Evolutionary conservation across 2,797 vertebrate genomes (phyloP), one percentile per base, ranked within the genome.

Genomic region (Platalea minor): DNA sequence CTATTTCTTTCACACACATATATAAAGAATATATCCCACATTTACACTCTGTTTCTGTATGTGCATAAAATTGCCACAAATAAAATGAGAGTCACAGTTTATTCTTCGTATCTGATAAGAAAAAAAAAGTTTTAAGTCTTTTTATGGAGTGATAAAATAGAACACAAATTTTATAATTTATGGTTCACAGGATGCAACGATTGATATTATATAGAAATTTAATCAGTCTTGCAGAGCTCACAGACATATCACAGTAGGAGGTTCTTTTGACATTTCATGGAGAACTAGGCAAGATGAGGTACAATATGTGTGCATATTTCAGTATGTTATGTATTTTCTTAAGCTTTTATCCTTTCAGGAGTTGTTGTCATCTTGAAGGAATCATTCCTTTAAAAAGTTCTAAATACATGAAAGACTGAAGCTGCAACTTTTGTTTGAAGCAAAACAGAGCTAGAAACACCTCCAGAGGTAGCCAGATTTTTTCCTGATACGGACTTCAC

Each of bases 241-340:
- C 94, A 97, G 97, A 96, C 96, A 96, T 95, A 96, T 96, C 98
- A 97, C 98, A 97, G 98, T 95, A 96, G 98, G 98, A 97, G 96
- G 96, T 96, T 96, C 96, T 98, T 98, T 91, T 98, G 98, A 98
- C 97, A 98, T 98, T 98, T 98, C 97, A 98, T 98, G 97, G 97
- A 96, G 89, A 97, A 77, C 95, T 97, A 97, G 97, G 96, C 96
- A 98, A 96, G 96, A 97, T 88, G 94, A 98, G 91, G 83, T 92
- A 96, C 79, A 92, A 88, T 95, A 95, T 89, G 89, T 96, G 91
- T 98, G 97, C 91, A 95, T 97, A 97, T 97, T 98, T 97, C 96
- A 95, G 88, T 83, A 85, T 53, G 64, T 79, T 94, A 73, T 76
- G 85, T 91, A 89, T 94, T 97, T 97, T 93, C 88, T 76, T 83